A percentile compares a stretch with the other conserved stretches of the same genome.
These are phyloP conservation scores for Deilephila porcellus DNA, from an alignment of 2,888 invertebrate genomes.

Conservation along the genomic window DNA sequence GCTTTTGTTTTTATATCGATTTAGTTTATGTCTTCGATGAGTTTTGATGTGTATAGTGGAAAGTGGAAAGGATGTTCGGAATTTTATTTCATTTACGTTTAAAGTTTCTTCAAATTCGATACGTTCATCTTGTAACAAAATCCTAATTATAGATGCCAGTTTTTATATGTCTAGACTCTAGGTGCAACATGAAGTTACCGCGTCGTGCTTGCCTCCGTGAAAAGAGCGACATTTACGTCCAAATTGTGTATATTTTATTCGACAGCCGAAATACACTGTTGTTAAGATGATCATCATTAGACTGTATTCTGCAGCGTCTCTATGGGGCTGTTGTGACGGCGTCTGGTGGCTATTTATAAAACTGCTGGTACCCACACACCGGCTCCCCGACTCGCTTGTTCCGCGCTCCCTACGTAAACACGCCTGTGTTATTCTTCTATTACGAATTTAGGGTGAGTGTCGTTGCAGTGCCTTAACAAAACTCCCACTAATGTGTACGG, in stretches of 20 bases:
- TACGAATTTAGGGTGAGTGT: conserved; percentile 19
- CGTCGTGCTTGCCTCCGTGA: background rate
- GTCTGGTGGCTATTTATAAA: conserved; percentile 52
- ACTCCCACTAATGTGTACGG: background rate
- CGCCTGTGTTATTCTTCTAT: conserved; percentile 24
- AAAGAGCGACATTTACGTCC: conserved; percentile 1
- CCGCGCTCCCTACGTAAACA: conserved; percentile 21
- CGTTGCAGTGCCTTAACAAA: conserved; percentile 19
- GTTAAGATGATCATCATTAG: conserved; percentile 44
- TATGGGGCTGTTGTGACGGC: conserved; percentile 52
- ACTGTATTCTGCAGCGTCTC: conserved; percentile 36
- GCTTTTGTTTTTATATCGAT: background rate
- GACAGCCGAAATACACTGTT: conserved; percentile 23
- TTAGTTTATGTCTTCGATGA: background rate
- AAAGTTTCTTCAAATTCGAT: no score
- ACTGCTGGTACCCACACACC: conserved; percentile 38
- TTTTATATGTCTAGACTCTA: background rate
- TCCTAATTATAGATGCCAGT: background rate
- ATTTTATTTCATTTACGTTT: no score
- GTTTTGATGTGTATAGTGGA: background rate
- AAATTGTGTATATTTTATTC: conserved; percentile 14
- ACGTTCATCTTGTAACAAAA: background rate
- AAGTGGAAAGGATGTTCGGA: no score
- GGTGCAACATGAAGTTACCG: conserved; percentile 4
- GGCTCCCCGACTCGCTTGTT: conserved; percentile 12